These are phyloP conservation scores for Orestias chungarensis DNA, from an alignment of 2,797 vertebrate species.

Conservation along the genomic window DNA sequence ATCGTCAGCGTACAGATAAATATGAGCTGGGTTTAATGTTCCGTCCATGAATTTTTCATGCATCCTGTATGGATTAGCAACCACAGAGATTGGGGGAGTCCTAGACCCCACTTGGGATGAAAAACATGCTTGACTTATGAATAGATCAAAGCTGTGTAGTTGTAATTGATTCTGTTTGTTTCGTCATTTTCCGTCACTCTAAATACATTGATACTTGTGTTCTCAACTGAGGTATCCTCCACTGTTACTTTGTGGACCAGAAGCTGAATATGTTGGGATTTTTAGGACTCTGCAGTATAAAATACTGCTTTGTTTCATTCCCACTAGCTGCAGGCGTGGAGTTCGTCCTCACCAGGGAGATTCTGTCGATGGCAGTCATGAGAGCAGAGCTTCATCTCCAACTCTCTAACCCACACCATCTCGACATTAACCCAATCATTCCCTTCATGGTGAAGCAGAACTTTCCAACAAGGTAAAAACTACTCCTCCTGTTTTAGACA, in stretches of 20 bases:
- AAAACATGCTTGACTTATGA: too few species aligned
- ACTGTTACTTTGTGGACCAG: background rate
- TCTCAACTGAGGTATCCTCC: background rate
- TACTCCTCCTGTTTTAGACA: background rate
- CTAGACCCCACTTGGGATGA: too few species aligned
- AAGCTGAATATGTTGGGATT: background rate
- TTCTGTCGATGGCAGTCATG: constrained; percentile 60
- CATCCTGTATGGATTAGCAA: constrained; percentile 59
- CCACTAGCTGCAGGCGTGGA: constrained; percentile 72
- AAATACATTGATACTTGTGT: too few species aligned
- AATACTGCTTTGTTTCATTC: constrained; percentile 8
- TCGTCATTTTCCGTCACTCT: background rate
- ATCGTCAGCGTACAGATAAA: constrained; percentile 64
- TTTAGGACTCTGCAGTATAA: constrained; percentile 9
- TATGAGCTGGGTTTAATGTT: constrained; percentile 43
- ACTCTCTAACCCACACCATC: constrained; percentile 73
- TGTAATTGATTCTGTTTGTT: too few species aligned
- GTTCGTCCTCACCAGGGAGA: constrained; percentile 77
- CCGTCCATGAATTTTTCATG: constrained; percentile 20
- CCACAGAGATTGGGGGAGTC: too few species aligned
- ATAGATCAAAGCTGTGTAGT: too few species aligned
- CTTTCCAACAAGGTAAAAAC: constrained; percentile 76
- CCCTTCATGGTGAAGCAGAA: constrained; percentile 68
- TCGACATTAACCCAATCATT: constrained; percentile 75
- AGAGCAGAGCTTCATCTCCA: constrained; percentile 82